These are phyloP conservation scores for Mantis religiosa DNA, from an alignment of 2,888 invertebrate species.

Conservation along the genomic window DNA sequence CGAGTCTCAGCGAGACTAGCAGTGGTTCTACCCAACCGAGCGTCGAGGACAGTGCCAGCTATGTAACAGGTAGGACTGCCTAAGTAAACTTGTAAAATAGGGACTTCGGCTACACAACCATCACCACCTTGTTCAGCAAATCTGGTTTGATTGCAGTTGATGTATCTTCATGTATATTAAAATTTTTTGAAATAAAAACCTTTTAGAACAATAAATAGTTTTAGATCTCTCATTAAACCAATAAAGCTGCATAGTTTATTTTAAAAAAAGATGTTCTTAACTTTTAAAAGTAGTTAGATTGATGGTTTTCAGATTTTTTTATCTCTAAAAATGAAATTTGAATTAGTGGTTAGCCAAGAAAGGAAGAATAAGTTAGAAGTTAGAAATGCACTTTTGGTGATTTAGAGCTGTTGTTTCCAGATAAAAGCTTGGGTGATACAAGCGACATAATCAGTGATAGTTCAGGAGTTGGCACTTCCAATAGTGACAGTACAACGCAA, in stretches of 20 bases:
- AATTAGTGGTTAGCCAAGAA: neutral
- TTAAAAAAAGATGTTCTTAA: neutral
- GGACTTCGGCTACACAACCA: constrained; percentile 4
- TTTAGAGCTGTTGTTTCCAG: constrained; percentile 49
- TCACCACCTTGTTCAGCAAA: constrained; percentile 20
- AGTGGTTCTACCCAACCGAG: constrained; percentile 52
- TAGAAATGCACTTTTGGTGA: neutral
- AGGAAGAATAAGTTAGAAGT: neutral
- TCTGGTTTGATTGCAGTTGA: neutral
- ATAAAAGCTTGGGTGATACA: constrained; percentile 85
- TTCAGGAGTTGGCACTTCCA: constrained; percentile 85
- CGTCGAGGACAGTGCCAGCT: constrained; percentile 56
- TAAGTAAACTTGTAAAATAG: neutral
- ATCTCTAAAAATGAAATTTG: neutral
- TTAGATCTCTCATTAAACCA: neutral
- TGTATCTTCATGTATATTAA: neutral
- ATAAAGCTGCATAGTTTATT: neutral
- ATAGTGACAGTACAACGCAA: constrained; percentile 71
- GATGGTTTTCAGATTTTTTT: neutral
- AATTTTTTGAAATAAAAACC: neutral
- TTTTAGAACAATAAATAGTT: too few species aligned
- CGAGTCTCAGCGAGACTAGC: constrained; percentile 73
- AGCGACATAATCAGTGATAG: constrained; percentile 91
- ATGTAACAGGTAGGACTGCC: constrained; percentile 67
- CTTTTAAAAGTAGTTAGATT: neutral